phyloP scores from a whole-genome alignment of 2,797 vertebrate genomes.

The Syngnathus acus region DNA sequence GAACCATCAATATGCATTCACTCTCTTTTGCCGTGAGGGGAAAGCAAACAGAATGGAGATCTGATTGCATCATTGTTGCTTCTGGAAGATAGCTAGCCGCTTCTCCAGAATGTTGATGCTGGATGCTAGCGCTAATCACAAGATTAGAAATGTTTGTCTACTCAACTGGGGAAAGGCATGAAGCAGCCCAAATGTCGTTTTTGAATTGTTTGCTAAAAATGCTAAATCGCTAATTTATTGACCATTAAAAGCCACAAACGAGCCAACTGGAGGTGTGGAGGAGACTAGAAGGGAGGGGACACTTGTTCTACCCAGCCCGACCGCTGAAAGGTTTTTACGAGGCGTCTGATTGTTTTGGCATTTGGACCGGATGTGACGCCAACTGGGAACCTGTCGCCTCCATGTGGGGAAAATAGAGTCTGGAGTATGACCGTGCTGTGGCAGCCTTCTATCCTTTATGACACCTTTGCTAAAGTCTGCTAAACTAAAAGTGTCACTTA shows the following conservation, averaged over 20 bases:
- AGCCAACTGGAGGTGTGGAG: slow-evolving; percentile 28
- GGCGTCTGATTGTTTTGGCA: slow-evolving; percentile 50
- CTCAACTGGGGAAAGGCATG: too few relatives aligned
- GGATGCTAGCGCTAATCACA: background rate
- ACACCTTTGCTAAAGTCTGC: slow-evolving; percentile 14
- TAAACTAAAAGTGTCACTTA: slow-evolving; percentile 33
- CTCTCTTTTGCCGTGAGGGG: background rate
- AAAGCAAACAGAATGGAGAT: background rate
- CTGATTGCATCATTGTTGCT: slow-evolving; percentile 6
- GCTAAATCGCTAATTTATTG: slow-evolving; percentile 26
- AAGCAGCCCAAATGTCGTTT: too few relatives aligned
- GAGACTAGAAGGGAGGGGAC: slow-evolving; percentile 17
- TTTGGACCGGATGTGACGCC: slow-evolving; percentile 29
- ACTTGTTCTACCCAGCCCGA: slow-evolving; percentile 30
- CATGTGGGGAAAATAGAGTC: background rate
- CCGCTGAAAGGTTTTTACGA: slow-evolving; percentile 19
- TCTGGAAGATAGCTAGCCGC: background rate
- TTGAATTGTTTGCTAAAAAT: too few relatives aligned
- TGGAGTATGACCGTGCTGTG: background rate
- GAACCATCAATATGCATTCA: background rate
- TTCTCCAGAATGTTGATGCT: background rate
- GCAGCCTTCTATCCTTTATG: slow-evolving; percentile 25
- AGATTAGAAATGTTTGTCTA: background rate
- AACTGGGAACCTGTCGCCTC: slow-evolving; percentile 19
- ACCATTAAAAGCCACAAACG: slow-evolving; percentile 35